Conservation (phyloP, 2,113 vertebrate species). For the Pungitius pungitius region DNA sequence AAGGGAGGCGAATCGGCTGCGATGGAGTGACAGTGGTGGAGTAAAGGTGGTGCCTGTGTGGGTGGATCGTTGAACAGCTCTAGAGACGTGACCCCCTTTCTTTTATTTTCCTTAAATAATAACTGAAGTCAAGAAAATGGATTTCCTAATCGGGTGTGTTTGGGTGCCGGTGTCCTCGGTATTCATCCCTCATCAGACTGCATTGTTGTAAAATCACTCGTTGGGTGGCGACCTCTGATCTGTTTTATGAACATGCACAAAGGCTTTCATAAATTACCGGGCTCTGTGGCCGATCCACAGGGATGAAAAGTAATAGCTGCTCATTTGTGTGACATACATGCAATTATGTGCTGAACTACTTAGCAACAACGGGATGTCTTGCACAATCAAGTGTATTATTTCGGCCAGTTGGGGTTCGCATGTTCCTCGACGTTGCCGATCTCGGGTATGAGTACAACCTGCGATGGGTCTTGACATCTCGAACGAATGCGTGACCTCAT, state of each 20-base stretch:
- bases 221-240: slow-evolving; percentile 72
- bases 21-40: slow-evolving; percentile 21
- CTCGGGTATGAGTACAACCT: slow-evolving; percentile 27
- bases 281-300: slow-evolving; percentile 27
- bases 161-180: slow-evolving; percentile 53
- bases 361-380: slow-evolving; percentile 18
- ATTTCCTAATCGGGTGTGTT: slow-evolving; percentile 73
- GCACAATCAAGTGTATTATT: slow-evolving; percentile 32
- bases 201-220: slow-evolving; percentile 79
- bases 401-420: slow-evolving; percentile 20
- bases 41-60: slow-evolving; percentile 36
- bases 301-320: slow-evolving; percentile 49
- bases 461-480: slow-evolving; percentile 10
- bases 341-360: slow-evolving; percentile 28
- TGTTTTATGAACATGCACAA: slow-evolving; percentile 60
- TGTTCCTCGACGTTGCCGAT: slow-evolving; percentile 10
- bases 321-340: slow-evolving; percentile 51
- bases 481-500: slow-evolving; percentile 50
- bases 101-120: slow-evolving; percentile 38
- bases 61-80: slow-evolving; percentile 40
- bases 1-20: background rate
- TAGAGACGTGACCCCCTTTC: slow-evolving; percentile 34
- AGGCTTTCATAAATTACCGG: slow-evolving; percentile 67
- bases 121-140: slow-evolving; percentile 67
- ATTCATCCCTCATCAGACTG: slow-evolving; percentile 73